Percentiles rank a stretch among this genome's conserved stretches.
Conservation (phyloP, 2,113 vertebrate species). For the Trinectes maculatus region DNA sequence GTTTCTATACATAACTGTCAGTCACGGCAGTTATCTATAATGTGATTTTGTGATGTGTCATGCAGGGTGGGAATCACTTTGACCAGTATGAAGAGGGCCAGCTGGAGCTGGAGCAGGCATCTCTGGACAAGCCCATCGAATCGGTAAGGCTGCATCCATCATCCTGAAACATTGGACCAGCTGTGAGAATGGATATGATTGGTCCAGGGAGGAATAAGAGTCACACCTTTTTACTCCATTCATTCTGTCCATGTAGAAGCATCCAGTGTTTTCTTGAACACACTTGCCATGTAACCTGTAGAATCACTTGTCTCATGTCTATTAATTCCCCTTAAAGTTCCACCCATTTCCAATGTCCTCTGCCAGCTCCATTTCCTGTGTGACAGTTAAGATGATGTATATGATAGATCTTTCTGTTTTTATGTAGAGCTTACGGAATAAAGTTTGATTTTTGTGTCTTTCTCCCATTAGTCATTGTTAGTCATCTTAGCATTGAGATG, state of each 20-base stretch:
- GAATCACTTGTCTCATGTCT: slow-evolving; percentile 66
- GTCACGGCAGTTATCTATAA: too few relatives aligned
- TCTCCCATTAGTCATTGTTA: slow-evolving; percentile 68
- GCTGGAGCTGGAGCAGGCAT: slow-evolving; percentile 97
- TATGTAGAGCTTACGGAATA: slow-evolving; percentile 51
- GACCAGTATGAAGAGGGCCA: slow-evolving; percentile 99
- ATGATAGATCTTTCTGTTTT: slow-evolving; percentile 60
- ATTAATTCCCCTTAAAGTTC: slow-evolving; percentile 65
- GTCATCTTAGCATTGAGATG: slow-evolving; percentile 59
- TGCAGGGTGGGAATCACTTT: slow-evolving; percentile 99
- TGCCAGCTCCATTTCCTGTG: slow-evolving; percentile 67
- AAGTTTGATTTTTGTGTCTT: slow-evolving; percentile 33
- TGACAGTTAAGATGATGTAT: slow-evolving; percentile 63
- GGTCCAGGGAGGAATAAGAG: slow-evolving; percentile 79
- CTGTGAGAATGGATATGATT: slow-evolving; percentile 87
- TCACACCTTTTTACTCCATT: slow-evolving; percentile 60
- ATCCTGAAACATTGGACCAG: slow-evolving; percentile 71
- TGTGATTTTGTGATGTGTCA: slow-evolving; percentile 57
- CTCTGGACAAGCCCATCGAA: slow-evolving; percentile 99
- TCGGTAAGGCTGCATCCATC: slow-evolving; percentile 90
- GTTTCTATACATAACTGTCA: too few relatives aligned
- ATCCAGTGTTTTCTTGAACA: slow-evolving; percentile 69
- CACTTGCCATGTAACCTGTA: slow-evolving; percentile 65
- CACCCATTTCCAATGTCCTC: slow-evolving; percentile 58
- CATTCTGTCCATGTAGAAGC: slow-evolving; percentile 64